Evolutionary conservation across 2,113 vertebrate species (phyloP).

Genomic region (Onychorhynchus coronatus): DNA sequence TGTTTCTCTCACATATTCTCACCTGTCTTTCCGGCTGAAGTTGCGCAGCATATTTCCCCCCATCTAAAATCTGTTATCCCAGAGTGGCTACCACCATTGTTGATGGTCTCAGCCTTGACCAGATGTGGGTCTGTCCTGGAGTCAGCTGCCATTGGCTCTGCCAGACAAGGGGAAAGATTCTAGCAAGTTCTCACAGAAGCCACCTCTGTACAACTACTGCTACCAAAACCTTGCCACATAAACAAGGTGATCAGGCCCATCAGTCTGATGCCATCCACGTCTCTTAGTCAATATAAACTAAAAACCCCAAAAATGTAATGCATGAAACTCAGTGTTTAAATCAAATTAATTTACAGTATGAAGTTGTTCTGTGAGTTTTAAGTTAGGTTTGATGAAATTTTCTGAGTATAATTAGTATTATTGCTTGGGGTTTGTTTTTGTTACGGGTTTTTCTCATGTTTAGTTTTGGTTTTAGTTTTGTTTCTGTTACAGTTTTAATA

Average conservation of each 20-base stretch:
- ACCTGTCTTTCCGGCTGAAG: neutral
- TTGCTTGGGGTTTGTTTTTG: neutral
- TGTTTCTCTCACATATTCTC: neutral
- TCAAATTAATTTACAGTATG: neutral
- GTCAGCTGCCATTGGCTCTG: neutral
- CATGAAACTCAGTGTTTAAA: neutral
- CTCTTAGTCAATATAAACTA: neutral
- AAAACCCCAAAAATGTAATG: neutral
- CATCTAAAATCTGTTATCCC: neutral
- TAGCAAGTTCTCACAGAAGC: neutral
- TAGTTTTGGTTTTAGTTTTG: neutral
- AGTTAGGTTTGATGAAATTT: neutral
- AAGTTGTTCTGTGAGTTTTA: neutral
- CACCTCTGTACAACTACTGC: rapidly evolving
- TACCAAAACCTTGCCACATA: neutral
- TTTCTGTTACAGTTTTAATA: neutral
- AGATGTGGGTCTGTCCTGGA: rapidly evolving
- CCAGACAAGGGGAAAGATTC: neutral
- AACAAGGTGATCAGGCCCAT: neutral
- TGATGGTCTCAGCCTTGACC: neutral
- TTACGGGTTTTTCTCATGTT: neutral
- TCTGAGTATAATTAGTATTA: neutral
- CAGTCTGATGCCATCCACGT: neutral
- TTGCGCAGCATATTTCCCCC: neutral
- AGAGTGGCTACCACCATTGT: neutral